Conservation (phyloP, 2,797 vertebrate species). For the Nyctibius grandis region DNA sequence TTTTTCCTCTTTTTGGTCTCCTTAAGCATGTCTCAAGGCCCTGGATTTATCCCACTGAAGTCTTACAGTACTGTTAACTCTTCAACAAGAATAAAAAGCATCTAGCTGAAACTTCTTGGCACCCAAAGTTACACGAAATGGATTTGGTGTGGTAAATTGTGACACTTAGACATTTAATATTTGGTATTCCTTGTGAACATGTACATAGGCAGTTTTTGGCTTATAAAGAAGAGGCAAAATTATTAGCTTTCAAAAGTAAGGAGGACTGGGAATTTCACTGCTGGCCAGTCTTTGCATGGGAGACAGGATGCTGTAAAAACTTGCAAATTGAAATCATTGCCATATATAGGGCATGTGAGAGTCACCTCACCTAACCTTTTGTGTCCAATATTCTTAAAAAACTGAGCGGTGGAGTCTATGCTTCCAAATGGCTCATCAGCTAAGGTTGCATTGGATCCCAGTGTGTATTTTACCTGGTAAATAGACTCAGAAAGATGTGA, state of each 20-base stretch:
- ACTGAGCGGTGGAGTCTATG: fast-evolving
- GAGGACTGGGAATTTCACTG: not conserved
- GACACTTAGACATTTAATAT: not conserved
- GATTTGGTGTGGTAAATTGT: not conserved
- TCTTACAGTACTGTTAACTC: not conserved
- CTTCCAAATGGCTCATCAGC: not conserved
- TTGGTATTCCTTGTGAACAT: not conserved
- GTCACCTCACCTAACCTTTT: not conserved
- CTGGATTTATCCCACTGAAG: not conserved
- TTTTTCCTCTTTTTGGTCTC: not conserved
- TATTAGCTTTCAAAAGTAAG: not conserved
- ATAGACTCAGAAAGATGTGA: not conserved
- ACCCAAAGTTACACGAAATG: not conserved
- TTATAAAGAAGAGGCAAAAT: not conserved
- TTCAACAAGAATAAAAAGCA: not conserved
- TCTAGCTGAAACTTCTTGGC: not conserved
- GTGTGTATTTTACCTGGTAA: not conserved
- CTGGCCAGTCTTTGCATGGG: not conserved
- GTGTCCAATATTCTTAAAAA: not conserved
- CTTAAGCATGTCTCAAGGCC: not conserved
- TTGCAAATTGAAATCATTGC: not conserved
- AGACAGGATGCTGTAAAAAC: not conserved
- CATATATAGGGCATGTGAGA: fast-evolving
- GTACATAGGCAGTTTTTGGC: not conserved
- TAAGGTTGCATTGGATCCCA: not conserved